Conservation (phyloP, 2,113 vertebrate genomes). For the Girardinichthys multiradiatus region DNA sequence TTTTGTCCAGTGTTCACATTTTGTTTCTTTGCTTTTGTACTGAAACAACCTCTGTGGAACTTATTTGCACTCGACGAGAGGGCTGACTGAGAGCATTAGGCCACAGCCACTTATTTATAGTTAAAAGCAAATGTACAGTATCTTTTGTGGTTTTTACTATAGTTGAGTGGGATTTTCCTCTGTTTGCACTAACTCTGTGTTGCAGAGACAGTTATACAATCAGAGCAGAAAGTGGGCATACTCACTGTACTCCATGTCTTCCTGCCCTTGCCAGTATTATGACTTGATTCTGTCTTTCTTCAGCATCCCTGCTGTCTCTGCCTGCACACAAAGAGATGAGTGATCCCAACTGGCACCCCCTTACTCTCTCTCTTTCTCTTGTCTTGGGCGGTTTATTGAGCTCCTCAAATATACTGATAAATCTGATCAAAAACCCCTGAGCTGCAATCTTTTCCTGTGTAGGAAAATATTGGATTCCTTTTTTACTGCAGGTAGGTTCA, state of each 20-base stretch:
- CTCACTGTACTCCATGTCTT: conserved; percentile 55
- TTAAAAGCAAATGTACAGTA: not conserved
- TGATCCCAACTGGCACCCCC: conserved; percentile 35
- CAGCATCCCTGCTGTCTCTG: conserved; percentile 42
- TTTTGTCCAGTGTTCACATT: not conserved
- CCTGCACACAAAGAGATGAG: conserved; percentile 52
- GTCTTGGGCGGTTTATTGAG: conserved; percentile 23
- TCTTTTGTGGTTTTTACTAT: conserved; percentile 20
- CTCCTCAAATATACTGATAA: conserved; percentile 40
- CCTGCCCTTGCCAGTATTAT: conserved; percentile 62
- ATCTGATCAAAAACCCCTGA: conserved; percentile 44
- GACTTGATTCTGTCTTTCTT: conserved; percentile 46
- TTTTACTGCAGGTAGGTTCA: not conserved
- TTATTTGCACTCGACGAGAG: not conserved
- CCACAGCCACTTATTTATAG: not conserved
- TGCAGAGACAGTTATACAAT: conserved; percentile 52
- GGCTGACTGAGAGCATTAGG: conserved; percentile 1
- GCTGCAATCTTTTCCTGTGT: conserved; percentile 19
- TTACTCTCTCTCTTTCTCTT: conserved; percentile 19
- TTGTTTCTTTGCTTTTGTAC: conserved; percentile 12
- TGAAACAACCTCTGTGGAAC: not conserved
- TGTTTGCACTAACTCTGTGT: conserved; percentile 34
- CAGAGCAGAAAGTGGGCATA: conserved; percentile 57
- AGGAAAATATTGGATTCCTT: conserved; percentile 14
- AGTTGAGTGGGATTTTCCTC: conserved; percentile 37